Evolutionary conservation across 2,888 invertebrate species (phyloP).

Genomic region (Schizaphis graminum): DNA sequence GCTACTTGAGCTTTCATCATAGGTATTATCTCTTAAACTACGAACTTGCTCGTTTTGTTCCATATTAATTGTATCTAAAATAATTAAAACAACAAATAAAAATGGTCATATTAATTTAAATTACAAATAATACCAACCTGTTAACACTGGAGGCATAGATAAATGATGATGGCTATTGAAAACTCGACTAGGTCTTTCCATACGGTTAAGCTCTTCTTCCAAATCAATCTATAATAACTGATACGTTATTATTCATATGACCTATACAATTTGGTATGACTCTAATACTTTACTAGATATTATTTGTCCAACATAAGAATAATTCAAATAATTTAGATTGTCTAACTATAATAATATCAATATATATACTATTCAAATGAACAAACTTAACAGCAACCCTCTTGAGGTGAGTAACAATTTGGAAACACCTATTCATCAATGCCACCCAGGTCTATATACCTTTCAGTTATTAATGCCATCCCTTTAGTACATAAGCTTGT

Average conservation of each 20-base stretch:
- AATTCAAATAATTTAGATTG: neutral
- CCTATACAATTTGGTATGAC: neutral
- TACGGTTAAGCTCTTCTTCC: slow-evolving; percentile 56
- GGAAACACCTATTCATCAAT: neutral
- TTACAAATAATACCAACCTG: neutral
- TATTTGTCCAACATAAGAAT: neutral
- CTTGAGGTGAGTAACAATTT: neutral
- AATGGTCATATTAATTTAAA: neutral
- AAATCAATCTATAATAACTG: slow-evolving; percentile 40
- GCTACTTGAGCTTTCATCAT: neutral
- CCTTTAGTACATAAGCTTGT: neutral
- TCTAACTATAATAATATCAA: neutral
- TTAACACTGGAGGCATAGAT: neutral
- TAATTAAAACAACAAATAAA: neutral
- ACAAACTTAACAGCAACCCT: neutral
- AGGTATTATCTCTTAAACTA: slow-evolving; percentile 30
- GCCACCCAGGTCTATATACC: too few relatives aligned
- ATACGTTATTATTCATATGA: neutral
- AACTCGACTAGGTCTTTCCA: slow-evolving; percentile 63
- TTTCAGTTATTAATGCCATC: neutral
- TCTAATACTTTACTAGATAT: neutral
- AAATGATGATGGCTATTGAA: slow-evolving; percentile 52
- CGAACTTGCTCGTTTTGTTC: slow-evolving; percentile 34
- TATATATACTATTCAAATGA: neutral
- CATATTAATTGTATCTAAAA: slow-evolving; percentile 46